A percentile compares a stretch with the other conserved stretches of the same genome.
Conservation (phyloP, 2,797 vertebrate genomes). For the Rhinoraja longicauda region DNA sequence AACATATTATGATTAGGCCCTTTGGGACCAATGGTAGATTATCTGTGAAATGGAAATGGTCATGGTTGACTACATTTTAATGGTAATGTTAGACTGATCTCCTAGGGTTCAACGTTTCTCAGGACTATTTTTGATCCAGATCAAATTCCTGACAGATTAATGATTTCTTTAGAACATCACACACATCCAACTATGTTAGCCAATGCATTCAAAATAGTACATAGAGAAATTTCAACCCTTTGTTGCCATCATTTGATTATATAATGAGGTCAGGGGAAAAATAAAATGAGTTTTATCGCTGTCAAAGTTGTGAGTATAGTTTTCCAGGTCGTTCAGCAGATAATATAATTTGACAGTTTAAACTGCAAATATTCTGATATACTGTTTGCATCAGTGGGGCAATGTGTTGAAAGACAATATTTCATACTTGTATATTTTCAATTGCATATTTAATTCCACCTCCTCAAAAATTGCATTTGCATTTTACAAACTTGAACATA, state of each 20-base stretch:
- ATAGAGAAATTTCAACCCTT: neutral
- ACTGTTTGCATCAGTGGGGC: neutral
- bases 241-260: neutral
- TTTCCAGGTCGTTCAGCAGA: neutral
- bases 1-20: constrained; percentile 7
- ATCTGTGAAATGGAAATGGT: constrained; percentile 32
- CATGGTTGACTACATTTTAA: constrained; percentile 21
- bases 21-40: constrained; percentile 2
- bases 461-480: neutral
- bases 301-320: neutral
- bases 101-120: neutral
- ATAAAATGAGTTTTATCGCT: neutral
- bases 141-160: constrained; percentile 11
- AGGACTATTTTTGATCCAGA: neutral
- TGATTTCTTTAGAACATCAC: neutral
- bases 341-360: neutral
- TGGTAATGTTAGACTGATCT: neutral
- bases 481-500: neutral
- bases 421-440: neutral
- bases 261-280: neutral
- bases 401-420: neutral
- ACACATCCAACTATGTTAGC: neutral
- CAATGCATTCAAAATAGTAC: neutral
- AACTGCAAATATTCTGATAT: neutral
- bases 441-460: neutral